phyloP scores from a whole-genome alignment of 2,888 invertebrate genomes.

The Luperina testacea region DNA sequence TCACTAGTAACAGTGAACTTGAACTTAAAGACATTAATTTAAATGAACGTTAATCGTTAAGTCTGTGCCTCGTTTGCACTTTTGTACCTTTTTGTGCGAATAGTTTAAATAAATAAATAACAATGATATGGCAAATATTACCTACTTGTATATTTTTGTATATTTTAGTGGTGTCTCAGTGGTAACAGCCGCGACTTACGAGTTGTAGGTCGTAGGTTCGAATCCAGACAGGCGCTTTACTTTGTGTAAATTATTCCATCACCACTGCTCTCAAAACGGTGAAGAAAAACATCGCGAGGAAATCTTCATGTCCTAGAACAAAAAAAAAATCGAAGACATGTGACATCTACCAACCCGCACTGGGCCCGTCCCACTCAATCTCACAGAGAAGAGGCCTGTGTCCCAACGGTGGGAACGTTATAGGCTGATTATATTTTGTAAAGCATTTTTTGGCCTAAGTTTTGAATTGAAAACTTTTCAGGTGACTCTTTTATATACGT shows the following conservation, averaged over 20 bases:
- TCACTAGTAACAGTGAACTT: constrained; percentile 17
- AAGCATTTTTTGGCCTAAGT: too few relatives aligned
- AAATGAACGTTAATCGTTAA: constrained; percentile 1
- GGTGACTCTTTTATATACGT: too few relatives aligned
- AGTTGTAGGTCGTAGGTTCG: not conserved
- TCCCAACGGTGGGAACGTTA: not conserved
- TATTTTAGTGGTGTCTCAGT: too few relatives aligned
- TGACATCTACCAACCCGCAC: too few relatives aligned
- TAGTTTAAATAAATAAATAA: too few relatives aligned
- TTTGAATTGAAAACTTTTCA: too few relatives aligned
- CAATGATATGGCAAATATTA: not conserved
- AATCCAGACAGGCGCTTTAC: not conserved
- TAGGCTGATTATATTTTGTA: too few relatives aligned
- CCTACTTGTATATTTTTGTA: not conserved
- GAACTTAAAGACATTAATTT: constrained; percentile 19
- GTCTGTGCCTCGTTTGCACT: too few relatives aligned
- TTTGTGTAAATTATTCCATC: not conserved
- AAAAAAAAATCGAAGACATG: too few relatives aligned
- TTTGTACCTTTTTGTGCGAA: too few relatives aligned
- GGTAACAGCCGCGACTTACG: not conserved
- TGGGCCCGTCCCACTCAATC: too few relatives aligned
- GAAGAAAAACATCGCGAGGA: not conserved
- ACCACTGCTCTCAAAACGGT: not conserved
- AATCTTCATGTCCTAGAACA: too few relatives aligned
- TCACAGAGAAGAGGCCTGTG: not conserved